Conservation (phyloP, 2,113 vertebrate genomes). For the Puma concolor region DNA sequence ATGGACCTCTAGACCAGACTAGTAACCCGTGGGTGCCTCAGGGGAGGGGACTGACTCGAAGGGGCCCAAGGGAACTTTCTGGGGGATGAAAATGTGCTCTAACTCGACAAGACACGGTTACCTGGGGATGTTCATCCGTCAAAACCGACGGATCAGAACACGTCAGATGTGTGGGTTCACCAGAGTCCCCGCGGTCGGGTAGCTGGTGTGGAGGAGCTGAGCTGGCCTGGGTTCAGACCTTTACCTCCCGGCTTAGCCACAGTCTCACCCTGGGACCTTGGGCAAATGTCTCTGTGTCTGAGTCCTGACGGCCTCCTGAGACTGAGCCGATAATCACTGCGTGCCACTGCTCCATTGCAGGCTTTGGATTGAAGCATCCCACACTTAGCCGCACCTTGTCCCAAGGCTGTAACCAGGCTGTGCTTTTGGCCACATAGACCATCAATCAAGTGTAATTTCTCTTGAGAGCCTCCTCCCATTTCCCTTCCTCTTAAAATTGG, state of each 20-base stretch:
- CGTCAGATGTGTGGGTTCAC: rapidly evolving
- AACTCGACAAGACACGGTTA: neutral
- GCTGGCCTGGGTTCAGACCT: neutral
- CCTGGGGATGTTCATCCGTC: rapidly evolving
- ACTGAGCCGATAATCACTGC: rapidly evolving
- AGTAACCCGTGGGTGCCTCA: neutral
- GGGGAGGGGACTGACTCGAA: neutral
- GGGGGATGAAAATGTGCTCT: rapidly evolving
- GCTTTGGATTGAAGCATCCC: neutral
- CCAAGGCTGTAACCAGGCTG: rapidly evolving
- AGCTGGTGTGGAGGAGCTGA: neutral
- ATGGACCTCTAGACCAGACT: neutral
- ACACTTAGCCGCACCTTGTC: neutral
- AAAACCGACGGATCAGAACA: rapidly evolving
- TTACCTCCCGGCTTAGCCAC: neutral
- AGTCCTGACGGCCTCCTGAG: rapidly evolving
- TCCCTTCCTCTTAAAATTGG: neutral
- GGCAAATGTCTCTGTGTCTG: rapidly evolving
- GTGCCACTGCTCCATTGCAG: rapidly evolving
- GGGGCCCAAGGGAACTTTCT: neutral
- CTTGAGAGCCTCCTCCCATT: neutral
- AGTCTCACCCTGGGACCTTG: rapidly evolving
- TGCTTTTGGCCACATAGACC: neutral
- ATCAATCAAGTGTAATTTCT: neutral
- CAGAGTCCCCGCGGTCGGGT: neutral